These are phyloP conservation scores for Lottia gigantea DNA, from an alignment of 2,888 invertebrate species.

Conservation along the genomic window DNA sequence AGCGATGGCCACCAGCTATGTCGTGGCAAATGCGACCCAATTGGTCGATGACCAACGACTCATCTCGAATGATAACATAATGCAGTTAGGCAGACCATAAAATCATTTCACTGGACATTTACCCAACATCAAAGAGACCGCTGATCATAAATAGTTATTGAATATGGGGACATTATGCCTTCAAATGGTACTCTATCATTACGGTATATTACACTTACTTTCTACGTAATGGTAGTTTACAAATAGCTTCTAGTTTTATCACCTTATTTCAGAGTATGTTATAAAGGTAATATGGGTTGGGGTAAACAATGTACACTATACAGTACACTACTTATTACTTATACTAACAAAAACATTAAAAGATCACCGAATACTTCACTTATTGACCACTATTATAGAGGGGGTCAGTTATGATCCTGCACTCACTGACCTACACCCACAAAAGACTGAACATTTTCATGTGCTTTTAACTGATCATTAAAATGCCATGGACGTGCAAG, in stretches of 20 bases:
- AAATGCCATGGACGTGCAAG: constrained; percentile 3
- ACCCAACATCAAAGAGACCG: not conserved
- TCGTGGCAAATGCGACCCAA: not conserved
- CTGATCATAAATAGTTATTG: not conserved
- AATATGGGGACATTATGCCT: constrained; percentile 2
- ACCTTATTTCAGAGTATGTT: not conserved
- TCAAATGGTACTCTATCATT: constrained; percentile 6
- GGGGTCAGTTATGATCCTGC: not conserved
- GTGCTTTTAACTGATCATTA: constrained; percentile 7
- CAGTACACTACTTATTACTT: not conserved
- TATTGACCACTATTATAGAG: too few relatives aligned
- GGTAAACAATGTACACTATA: not conserved
- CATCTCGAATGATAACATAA: constrained; percentile 8
- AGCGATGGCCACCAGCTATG: not conserved
- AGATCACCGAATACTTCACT: too few relatives aligned
- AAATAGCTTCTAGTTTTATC: constrained; percentile 6
- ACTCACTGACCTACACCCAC: not conserved
- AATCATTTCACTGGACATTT: constrained; percentile 9
- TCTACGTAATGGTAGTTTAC: not conserved
- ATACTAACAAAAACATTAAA: not conserved
- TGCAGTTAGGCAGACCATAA: not conserved
- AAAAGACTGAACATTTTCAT: constrained; percentile 1
- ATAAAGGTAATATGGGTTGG: too few relatives aligned
- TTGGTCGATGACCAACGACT: constrained; percentile 6
- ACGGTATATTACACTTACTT: not conserved